Conservation (phyloP, 1,140 invertebrate species). For the Micrasema minimum region DNA sequence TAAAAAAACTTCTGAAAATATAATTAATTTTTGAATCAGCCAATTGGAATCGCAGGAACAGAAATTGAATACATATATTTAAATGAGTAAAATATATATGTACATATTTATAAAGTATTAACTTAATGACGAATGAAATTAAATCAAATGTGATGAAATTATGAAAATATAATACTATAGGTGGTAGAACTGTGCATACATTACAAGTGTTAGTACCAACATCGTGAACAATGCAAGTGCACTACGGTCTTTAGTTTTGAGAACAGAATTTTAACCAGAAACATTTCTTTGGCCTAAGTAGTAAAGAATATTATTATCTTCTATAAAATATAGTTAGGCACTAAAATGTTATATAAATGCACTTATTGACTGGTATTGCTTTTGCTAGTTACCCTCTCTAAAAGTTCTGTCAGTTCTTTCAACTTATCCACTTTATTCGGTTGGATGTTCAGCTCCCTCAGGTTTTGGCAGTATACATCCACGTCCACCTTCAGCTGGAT, state of each 20-base stretch:
- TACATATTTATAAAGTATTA: too few species aligned
- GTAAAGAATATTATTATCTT: background rate
- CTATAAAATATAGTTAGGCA: conserved; percentile 24
- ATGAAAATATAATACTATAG: background rate
- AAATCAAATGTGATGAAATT: too few species aligned
- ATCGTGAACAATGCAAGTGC: too few species aligned
- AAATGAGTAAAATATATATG: too few species aligned
- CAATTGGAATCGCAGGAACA: too few species aligned
- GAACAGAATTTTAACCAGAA: too few species aligned
- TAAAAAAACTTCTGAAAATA: too few species aligned
- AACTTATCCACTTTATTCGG: conserved; percentile 46
- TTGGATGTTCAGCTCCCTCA: conserved; percentile 44
- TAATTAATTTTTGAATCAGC: too few species aligned
- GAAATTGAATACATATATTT: too few species aligned
- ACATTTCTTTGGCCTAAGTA: conserved; percentile 20
- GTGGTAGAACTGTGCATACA: background rate
- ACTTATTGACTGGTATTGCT: conserved; percentile 48
- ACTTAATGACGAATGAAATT: too few species aligned
- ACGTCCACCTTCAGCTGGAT: conserved; percentile 91
- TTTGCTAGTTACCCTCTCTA: conserved; percentile 51
- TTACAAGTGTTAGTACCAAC: too few species aligned
- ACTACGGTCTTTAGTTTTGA: too few species aligned
- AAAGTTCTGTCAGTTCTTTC: conserved; percentile 47
- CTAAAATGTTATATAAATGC: conserved; percentile 40
- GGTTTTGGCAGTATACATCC: conserved; percentile 63